Percentiles rank a stretch among this genome's conserved stretches.
Evolutionary conservation across 2,888 invertebrate species (phyloP).

Genomic region (Idaea biselata): DNA sequence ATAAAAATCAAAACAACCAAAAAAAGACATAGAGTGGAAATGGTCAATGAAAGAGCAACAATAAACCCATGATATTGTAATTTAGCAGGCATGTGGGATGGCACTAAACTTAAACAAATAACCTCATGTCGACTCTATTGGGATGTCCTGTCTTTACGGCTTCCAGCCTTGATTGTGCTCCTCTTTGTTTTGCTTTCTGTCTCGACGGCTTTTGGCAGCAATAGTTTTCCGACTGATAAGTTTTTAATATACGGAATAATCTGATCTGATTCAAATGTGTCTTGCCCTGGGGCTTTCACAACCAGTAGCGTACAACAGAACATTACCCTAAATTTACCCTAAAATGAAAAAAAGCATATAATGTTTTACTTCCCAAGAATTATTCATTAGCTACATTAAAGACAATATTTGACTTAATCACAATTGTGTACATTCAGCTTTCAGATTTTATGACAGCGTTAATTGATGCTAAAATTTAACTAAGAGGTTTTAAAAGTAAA

Average conservation of each 20-base stretch:
- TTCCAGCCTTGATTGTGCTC: constrained; percentile 38
- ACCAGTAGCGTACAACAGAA: no score
- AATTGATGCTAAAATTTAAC: background rate
- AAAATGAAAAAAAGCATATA: no score
- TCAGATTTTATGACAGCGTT: background rate
- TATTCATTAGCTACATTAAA: background rate
- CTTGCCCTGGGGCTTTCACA: no score
- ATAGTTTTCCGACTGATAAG: background rate
- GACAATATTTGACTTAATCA: background rate
- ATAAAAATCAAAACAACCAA: constrained; percentile 29
- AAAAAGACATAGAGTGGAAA: constrained; percentile 44
- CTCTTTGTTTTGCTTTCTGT: constrained; percentile 26
- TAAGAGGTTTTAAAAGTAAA: background rate
- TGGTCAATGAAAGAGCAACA: constrained; percentile 56
- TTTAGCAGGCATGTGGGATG: constrained; percentile 63
- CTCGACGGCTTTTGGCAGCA: background rate
- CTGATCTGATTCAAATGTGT: background rate
- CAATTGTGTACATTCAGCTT: background rate
- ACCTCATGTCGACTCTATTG: constrained; percentile 74
- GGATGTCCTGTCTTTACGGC: constrained; percentile 68
- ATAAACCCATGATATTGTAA: constrained; percentile 71
- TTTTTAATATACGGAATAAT: background rate
- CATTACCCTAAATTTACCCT: no score
- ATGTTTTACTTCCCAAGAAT: background rate
- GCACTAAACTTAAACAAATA: constrained; percentile 79